Percentiles rank a stretch among this genome's conserved stretches.
Conservation (phyloP, 1,140 invertebrate genomes). For the Pseudomyrmex pallidus region DNA sequence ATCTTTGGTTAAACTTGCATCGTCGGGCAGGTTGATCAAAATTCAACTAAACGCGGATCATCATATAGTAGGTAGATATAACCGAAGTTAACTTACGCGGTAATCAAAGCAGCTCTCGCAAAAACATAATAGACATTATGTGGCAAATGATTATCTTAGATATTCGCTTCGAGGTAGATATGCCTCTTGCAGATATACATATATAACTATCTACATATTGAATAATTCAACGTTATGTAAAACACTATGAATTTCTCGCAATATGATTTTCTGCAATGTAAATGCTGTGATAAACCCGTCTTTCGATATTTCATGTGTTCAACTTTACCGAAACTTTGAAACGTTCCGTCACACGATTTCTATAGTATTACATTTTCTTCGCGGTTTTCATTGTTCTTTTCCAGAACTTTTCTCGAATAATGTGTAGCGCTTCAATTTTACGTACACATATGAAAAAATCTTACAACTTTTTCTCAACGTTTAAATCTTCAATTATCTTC, state of each 20-base stretch:
- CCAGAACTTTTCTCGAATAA: conserved; percentile 1
- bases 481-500: background rate
- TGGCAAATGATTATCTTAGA: conserved; percentile 40
- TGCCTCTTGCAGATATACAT: no score
- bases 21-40: conserved; percentile 28
- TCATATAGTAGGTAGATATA: conserved; percentile 7
- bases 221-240: conserved; percentile 60
- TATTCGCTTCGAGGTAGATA: conserved; percentile 20
- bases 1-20: conserved; percentile 42
- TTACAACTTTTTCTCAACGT: background rate
- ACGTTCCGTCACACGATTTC: background rate
- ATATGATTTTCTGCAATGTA: conserved; percentile 43
- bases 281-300: conserved; percentile 39
- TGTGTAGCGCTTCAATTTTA: background rate
- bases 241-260: conserved; percentile 18
- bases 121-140: conserved; percentile 37
- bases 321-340: background rate
- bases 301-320: background rate
- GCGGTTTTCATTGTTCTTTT: background rate
- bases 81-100: conserved; percentile 21
- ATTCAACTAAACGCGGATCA: conserved; percentile 49
- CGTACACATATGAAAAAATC: background rate
- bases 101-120: conserved; percentile 16
- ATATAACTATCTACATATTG: conserved; percentile 30
- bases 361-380: background rate